Conservation (phyloP, 2,797 vertebrate species). For the Hipposideros larvatus region DNA sequence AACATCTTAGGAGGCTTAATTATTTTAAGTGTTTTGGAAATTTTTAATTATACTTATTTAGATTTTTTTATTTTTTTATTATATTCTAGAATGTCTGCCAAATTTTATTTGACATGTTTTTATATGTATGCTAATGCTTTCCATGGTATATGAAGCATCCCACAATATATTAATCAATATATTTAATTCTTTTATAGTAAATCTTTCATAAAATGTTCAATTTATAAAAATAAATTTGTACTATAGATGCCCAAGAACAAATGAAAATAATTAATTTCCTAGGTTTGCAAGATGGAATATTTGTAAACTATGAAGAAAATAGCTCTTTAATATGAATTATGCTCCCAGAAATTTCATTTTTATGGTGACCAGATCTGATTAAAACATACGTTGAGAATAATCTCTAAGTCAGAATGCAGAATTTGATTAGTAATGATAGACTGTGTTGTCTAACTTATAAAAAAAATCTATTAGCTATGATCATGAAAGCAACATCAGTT, state of each 20-base stretch:
- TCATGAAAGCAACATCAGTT: slow-evolving; percentile 44
- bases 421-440: slow-evolving; percentile 67
- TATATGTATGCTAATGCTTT: slow-evolving; percentile 39
- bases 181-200: slow-evolving; percentile 56
- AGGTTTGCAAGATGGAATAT: slow-evolving; percentile 30
- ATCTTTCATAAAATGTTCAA: slow-evolving; percentile 30
- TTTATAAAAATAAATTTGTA: slow-evolving; percentile 43
- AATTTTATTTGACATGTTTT: slow-evolving; percentile 57
- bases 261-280: slow-evolving; percentile 56
- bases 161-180: not conserved
- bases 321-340: slow-evolving; percentile 47
- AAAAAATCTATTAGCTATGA: slow-evolving; percentile 60
- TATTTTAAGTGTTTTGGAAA: slow-evolving; percentile 12
- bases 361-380: slow-evolving; percentile 45
- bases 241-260: not conserved
- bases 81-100: slow-evolving; percentile 14
- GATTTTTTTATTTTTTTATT: slow-evolving; percentile 48
- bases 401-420: slow-evolving; percentile 27
- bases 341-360: slow-evolving; percentile 60
- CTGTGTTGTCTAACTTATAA: slow-evolving; percentile 43
- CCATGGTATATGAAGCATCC: not conserved
- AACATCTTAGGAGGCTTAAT: slow-evolving; percentile 17
- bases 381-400: slow-evolving; percentile 31
- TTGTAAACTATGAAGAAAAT: slow-evolving; percentile 49
- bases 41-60: not conserved